Percentiles rank a stretch among this genome's conserved stretches.
Conservation (phyloP, 1,140 invertebrate species). For the Chelonus insularis region DNA sequence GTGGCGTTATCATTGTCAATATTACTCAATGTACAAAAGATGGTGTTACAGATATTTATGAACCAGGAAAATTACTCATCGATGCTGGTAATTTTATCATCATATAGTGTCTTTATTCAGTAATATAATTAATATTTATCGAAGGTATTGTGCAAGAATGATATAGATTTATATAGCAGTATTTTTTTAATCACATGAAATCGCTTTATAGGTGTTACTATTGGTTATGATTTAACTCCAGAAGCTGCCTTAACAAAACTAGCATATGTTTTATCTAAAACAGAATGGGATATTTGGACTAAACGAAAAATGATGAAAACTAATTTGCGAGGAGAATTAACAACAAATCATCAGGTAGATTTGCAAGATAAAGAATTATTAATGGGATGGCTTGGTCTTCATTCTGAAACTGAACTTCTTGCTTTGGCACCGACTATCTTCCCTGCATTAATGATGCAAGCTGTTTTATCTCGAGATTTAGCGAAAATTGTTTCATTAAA, state of each 20-base stretch:
- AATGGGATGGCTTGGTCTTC: constrained; percentile 67
- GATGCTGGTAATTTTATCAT: constrained; percentile 50
- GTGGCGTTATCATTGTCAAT: constrained; percentile 90
- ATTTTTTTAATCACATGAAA: too few species aligned
- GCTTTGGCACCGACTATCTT: constrained; percentile 75
- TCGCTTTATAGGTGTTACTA: constrained; percentile 72
- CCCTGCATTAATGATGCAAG: constrained; percentile 76
- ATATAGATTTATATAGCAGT: too few species aligned
- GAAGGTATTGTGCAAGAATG: too few species aligned
- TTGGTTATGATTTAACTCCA: constrained; percentile 93
- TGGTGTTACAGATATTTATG: constrained; percentile 76
- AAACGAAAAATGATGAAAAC: constrained; percentile 81
- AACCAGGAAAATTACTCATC: constrained; percentile 67
- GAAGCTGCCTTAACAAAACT: constrained; percentile 93
- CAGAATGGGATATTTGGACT: constrained; percentile 72
- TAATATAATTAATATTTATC: too few species aligned
- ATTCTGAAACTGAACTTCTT: constrained; percentile 69
- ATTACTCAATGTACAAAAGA: constrained; percentile 88
- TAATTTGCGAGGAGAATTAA: constrained; percentile 75
- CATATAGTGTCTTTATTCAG: too few species aligned
- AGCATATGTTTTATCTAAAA: constrained; percentile 85
- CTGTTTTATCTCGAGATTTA: constrained; percentile 70
- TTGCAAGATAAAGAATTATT: constrained; percentile 67
- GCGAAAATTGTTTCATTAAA: constrained; percentile 61
- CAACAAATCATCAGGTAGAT: constrained; percentile 42